Conservation (phyloP, 2,888 invertebrate genomes). For the Aphodius granarius region DNA sequence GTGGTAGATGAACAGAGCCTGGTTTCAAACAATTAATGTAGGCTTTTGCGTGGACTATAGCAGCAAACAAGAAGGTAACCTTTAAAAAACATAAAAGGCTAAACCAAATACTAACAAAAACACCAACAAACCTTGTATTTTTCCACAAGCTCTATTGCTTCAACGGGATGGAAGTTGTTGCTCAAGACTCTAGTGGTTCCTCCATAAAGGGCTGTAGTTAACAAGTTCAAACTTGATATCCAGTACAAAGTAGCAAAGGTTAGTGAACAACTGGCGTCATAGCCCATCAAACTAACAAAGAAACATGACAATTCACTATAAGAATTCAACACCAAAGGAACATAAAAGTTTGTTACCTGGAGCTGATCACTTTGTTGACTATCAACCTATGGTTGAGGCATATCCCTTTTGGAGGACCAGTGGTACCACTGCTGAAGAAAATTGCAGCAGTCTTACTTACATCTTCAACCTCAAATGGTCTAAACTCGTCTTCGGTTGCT, state of each 20-base stretch:
- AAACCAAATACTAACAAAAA: too few relatives aligned
- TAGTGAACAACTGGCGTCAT: slow-evolving; percentile 23
- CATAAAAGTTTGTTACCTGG: background rate
- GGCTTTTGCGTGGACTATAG: slow-evolving; percentile 40
- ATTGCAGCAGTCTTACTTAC: slow-evolving; percentile 29
- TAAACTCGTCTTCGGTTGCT: slow-evolving; percentile 27
- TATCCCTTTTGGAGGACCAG: slow-evolving; percentile 38
- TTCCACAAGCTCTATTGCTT: slow-evolving; percentile 40
- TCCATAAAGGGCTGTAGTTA: slow-evolving; percentile 30
- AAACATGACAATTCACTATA: background rate
- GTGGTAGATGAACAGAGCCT: slow-evolving; percentile 43
- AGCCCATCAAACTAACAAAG: slow-evolving; percentile 31
- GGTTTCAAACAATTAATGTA: slow-evolving; percentile 43
- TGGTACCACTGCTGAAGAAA: slow-evolving; percentile 38
- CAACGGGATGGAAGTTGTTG: slow-evolving; percentile 34
- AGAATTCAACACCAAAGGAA: background rate
- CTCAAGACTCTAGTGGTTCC: slow-evolving; percentile 42
- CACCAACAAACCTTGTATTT: slow-evolving; percentile 40
- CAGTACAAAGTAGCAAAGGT: slow-evolving; percentile 44
- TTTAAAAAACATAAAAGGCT: slow-evolving; percentile 26
- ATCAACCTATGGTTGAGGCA: slow-evolving; percentile 31
- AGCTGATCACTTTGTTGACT: slow-evolving; percentile 1
- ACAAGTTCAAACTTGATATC: slow-evolving; percentile 41
- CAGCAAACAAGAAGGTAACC: slow-evolving; percentile 39
- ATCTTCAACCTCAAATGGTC: slow-evolving; percentile 23